These are phyloP conservation scores for Phengaris alcon DNA, from an alignment of 2,888 invertebrate genomes.

Conservation along the genomic window DNA sequence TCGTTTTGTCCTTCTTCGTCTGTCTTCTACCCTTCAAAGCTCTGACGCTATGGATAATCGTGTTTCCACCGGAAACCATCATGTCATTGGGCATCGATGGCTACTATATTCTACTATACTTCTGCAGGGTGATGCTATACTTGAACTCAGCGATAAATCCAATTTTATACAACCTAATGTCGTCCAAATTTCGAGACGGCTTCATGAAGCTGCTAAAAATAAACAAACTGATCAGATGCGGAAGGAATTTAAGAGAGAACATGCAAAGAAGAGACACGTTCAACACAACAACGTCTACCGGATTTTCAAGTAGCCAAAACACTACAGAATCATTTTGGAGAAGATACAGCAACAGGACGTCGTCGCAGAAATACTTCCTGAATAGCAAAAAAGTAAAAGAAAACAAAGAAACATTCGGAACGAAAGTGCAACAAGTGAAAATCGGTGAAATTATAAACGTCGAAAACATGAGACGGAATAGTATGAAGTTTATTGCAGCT, in stretches of 20 bases:
- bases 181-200: slow-evolving; percentile 92
- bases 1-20: slow-evolving; percentile 93
- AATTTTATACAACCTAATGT: slow-evolving; percentile 94
- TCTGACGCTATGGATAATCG: slow-evolving; percentile 91
- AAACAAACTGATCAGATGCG: slow-evolving; percentile 68
- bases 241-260: slow-evolving; percentile 67
- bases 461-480: slow-evolving; percentile 70
- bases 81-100: slow-evolving; percentile 86
- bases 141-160: slow-evolving; percentile 95
- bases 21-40: slow-evolving; percentile 94
- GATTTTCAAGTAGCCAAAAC: slow-evolving; percentile 78
- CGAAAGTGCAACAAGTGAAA: slow-evolving; percentile 60
- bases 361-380: slow-evolving; percentile 62
- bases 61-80: slow-evolving; percentile 84
- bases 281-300: slow-evolving; percentile 82
- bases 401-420: slow-evolving; percentile 43
- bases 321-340: slow-evolving; percentile 82
- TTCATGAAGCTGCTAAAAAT: slow-evolving; percentile 83
- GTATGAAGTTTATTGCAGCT: slow-evolving; percentile 71
- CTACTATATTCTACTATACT: slow-evolving; percentile 90
- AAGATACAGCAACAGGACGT: slow-evolving; percentile 77
- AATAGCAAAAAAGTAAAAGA: slow-evolving; percentile 64
- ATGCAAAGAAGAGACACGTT: slow-evolving; percentile 84
- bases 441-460: slow-evolving; percentile 70
- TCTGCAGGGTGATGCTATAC: slow-evolving; percentile 92